Conservation (phyloP, 2,888 invertebrate genomes). For the Drosophila multiciliata region DNA sequence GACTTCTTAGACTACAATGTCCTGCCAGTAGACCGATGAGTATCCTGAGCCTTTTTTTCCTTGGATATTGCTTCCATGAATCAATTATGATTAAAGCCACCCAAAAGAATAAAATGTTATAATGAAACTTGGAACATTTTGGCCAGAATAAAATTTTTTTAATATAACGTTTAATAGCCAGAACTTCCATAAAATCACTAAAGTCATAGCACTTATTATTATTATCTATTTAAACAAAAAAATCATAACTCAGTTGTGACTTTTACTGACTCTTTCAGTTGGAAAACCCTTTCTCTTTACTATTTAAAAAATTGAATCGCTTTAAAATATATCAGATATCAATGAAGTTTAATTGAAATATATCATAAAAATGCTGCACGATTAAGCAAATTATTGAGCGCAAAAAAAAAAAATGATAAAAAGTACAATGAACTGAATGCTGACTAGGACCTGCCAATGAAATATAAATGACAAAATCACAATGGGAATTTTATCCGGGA, state of each 20-base stretch:
- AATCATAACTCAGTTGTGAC: not conserved
- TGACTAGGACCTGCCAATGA: slow-evolving; percentile 27
- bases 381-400: slow-evolving; percentile 26
- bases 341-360: slow-evolving; percentile 17
- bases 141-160: too few relatives aligned
- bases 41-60: too few relatives aligned
- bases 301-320: not conserved
- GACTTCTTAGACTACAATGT: too few relatives aligned
- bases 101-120: not conserved
- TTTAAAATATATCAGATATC: not conserved
- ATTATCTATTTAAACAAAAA: not conserved
- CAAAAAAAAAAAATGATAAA: not conserved
- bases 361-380: slow-evolving; percentile 4
- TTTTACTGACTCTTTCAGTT: not conserved
- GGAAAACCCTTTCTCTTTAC: not conserved
- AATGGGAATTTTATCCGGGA: slow-evolving; percentile 28
- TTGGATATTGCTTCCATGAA: too few relatives aligned
- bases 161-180: not conserved
- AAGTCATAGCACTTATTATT: not conserved
- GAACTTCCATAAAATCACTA: not conserved
- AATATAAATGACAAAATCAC: slow-evolving; percentile 45
- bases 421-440: not conserved
- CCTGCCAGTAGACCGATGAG: too few relatives aligned
- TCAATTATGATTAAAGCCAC: too few relatives aligned
- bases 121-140: not conserved